phyloP scores from a whole-genome alignment of 2,888 invertebrate species.

The Pimpla rufipes region DNA sequence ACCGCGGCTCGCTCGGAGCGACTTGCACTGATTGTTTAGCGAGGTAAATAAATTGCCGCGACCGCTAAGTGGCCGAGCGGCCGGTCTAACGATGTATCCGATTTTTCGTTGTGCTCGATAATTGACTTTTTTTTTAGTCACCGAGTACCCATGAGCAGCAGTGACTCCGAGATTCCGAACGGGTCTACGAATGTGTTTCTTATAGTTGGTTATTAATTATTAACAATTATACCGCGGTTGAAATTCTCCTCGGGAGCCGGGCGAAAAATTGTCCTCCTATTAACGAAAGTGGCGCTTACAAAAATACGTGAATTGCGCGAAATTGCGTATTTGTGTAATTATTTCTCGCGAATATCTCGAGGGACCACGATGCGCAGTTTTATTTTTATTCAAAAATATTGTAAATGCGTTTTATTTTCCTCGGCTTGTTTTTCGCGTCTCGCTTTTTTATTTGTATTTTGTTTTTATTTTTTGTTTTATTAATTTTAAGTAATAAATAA shows the following conservation, averaged over 20 bases:
- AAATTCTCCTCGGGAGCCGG: neutral
- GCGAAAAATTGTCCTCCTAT: neutral
- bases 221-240: neutral
- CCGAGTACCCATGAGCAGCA: neutral
- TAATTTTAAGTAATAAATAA: no score
- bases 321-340: neutral
- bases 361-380: no score
- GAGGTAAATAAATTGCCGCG: conserved; percentile 2
- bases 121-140: neutral
- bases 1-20: neutral
- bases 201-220: neutral
- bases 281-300: neutral
- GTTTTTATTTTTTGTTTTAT: no score
- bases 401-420: no score
- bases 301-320: neutral
- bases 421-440: no score
- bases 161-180: neutral
- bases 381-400: no score
- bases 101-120: conserved; percentile 10
- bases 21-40: neutral
- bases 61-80: neutral
- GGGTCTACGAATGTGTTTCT: conserved; percentile 2
- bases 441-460: no score
- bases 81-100: neutral
- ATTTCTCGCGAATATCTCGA: neutral